Base-by-base conservation (phyloP, 2,888 invertebrate species). In the Pristionchus fissidentatus region DNA sequence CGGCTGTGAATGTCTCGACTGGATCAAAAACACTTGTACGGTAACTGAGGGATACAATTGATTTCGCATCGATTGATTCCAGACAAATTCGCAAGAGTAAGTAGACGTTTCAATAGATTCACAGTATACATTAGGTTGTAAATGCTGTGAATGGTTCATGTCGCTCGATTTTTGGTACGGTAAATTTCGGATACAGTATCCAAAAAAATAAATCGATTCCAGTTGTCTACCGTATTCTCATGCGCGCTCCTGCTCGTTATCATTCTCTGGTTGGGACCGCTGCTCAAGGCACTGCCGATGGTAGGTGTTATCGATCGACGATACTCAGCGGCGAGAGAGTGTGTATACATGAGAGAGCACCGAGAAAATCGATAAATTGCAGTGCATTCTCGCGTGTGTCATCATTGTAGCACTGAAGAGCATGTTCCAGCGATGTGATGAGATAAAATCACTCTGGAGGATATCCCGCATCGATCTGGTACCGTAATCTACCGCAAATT, bases 221-320 rank as follows among this genome's bases (percentile, higher is more conserved):
- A 93, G 93, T 84, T 93, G 73, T 95, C 96, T 0, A 95, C 96
- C 0, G 91, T 96, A 26, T 94, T 97, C 70, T 96, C 96, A 10
- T 95, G 96, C 85, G 84, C 93, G 0, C 93, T 97, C 43, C 93
- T 97, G 29, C 93, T 96, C 3, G 93, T 95, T 88, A 95, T 97
- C 81, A 93, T 97, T 85, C 93, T 97, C 82, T 96, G 95, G 95
- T 94, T 97, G 86, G 97, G 96, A 0, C 96, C 96, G 35, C 95
- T 96, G 93, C 96, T 97, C 93, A 95, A 96, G 92, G 94, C 95
- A 66, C 93, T 97, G 85, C 97, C 97, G 81, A 94, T 94, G 92
- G 95, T 95, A 93, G n/a, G n/a, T 26, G 46, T 13, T 32, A 5
- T 32, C n/a, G 8, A 7, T 52, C 38, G n/a, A n/a, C n/a, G 38